Evolutionary conservation across 1,140 invertebrate genomes (phyloP).

Genomic region (Cotesia typhae): DNA sequence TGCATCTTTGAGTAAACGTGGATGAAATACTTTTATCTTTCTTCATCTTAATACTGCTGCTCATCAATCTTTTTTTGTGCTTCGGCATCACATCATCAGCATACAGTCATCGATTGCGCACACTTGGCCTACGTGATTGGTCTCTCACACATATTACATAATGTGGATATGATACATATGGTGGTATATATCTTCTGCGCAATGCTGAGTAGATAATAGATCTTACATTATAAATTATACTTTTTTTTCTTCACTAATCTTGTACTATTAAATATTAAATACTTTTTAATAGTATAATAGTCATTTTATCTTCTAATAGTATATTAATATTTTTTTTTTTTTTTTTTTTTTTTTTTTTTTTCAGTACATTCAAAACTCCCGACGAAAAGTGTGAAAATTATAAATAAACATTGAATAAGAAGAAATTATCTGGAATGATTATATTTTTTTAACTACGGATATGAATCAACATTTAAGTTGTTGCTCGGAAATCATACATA

Average conservation of each 20-base stretch:
- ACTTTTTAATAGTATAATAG: neutral
- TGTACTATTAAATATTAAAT: neutral
- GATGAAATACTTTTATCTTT: neutral
- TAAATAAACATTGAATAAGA: too few species aligned
- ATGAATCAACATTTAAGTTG: too few species aligned
- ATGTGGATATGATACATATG: conserved; percentile 9
- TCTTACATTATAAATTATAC: conserved; percentile 2
- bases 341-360: too few species aligned
- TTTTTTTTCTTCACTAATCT: neutral
- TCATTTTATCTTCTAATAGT: too few species aligned
- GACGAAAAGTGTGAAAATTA: too few species aligned
- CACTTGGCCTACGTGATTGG: conserved; percentile 31
- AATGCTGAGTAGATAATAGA: neutral
- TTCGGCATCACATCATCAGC: neutral
- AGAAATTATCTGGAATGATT: too few species aligned
- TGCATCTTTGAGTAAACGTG: too few species aligned
- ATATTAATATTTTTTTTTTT: too few species aligned
- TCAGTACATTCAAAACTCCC: too few species aligned
- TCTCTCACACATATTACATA: conserved; percentile 10
- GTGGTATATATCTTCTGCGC: conserved; percentile 4
- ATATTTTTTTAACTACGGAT: too few species aligned
- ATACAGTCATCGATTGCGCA: conserved; percentile 41
- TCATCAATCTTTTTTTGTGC: neutral
- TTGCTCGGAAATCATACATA: too few species aligned
- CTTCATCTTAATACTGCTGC: neutral